Evolutionary conservation across 1,140 invertebrate species (phyloP).

Genomic region (Ceratoteleas bidentatus): DNA sequence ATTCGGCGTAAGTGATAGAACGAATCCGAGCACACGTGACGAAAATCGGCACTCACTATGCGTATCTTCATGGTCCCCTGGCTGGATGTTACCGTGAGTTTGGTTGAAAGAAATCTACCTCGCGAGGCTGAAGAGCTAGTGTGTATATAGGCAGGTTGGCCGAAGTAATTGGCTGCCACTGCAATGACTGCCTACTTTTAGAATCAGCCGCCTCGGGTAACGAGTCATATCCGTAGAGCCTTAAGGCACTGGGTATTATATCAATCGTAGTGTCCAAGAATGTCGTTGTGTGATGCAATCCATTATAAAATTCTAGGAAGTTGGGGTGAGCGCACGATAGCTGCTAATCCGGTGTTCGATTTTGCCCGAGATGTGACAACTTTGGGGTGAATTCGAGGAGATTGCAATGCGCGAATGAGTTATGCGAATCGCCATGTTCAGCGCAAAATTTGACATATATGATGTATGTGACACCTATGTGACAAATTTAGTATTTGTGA

Average conservation of each 20-base stretch:
- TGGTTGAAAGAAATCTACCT: conserved; percentile 62
- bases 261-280: conserved; percentile 38
- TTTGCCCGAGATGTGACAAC: conserved; percentile 6
- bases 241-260: conserved; percentile 47
- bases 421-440: too few relatives aligned
- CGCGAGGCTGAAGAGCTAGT: conserved; percentile 45
- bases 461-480: too few relatives aligned
- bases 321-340: neutral
- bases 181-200: conserved; percentile 56
- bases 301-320: conserved; percentile 49
- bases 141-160: conserved; percentile 59
- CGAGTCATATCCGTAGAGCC: conserved; percentile 55
- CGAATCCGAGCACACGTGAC: neutral
- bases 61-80: conserved; percentile 38
- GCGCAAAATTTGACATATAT: too few relatives aligned
- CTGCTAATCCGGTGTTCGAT: neutral
- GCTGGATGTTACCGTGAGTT: conserved; percentile 48
- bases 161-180: conserved; percentile 59
- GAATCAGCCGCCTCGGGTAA: conserved; percentile 58
- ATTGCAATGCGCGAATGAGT: neutral
- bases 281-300: conserved; percentile 36
- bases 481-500: too few relatives aligned
- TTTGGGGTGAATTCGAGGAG: neutral
- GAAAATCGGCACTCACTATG: conserved; percentile 42
- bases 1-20: too few relatives aligned